Base-by-base conservation (phyloP, 1,140 invertebrate species). In the Megathymus violae region DNA sequence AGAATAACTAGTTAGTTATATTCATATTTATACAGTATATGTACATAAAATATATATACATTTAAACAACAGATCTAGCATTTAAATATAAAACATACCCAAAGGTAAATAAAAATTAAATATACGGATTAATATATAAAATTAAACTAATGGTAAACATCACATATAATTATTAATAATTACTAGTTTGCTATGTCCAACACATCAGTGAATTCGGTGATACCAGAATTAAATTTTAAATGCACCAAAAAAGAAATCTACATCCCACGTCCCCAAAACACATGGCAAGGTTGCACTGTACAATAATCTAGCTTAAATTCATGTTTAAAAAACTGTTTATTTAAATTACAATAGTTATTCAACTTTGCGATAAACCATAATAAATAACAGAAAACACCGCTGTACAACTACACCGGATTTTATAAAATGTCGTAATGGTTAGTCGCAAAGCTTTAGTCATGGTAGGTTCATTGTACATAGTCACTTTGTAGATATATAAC, bases 91-190 rank as follows among this genome's bases (percentile, higher is more conserved):
- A 61, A 69, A 69, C 59, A 41, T 58, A 66, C 61, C 59, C 44
- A 62, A 54, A 27, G 38, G 50, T 58, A 70, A 71, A 63, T 62
- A 62, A 74, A 70, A 44, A 58, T n/a, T n/a, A n/a, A n/a, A n/a
- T n/a, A 58, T 69, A 74, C 62, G 64, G 67, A 61, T 64, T 68
- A 67, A 44, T 61, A 60, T 64, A 69, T 48, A 78, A 56, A 46
- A 54, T 69, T 64, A 62, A 70, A 77, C 78, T 88, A 87, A 72
- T 87, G 86, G 86, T 87, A 82, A 89, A 81, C 82, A 82, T 88
- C 74, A 78, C 76, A 76, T 61, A 71, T n/a, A n/a, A n/a, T n/a
- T n/a, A n/a, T n/a, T 62, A 63, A 43, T 70, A 66, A 31, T 44
- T 36, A 46, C 31, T 67, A 52, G 43, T 54, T 67, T 64, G 13